These are phyloP conservation scores for Mus caroli DNA, from an alignment of 2,797 vertebrate genomes.

Conservation along the genomic window DNA sequence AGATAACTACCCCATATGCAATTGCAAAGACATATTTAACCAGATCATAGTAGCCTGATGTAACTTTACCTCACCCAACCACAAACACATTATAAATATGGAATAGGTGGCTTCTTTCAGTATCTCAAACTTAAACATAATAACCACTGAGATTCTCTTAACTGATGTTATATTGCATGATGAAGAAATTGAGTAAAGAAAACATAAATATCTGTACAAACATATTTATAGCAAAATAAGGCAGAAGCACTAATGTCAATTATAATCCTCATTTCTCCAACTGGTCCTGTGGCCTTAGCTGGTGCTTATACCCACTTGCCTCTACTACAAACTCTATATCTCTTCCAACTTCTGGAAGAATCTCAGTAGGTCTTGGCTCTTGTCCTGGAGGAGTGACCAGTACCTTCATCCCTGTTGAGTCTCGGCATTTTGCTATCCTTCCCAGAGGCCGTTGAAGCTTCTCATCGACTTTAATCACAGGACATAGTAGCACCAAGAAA, in stretches of 20 bases:
- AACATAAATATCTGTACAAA: neutral
- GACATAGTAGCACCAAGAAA: neutral
- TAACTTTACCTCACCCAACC: neutral
- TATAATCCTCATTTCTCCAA: neutral
- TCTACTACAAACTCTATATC: neutral
- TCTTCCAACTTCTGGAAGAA: neutral
- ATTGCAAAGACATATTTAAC: neutral
- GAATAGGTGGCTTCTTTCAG: neutral
- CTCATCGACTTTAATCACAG: neutral
- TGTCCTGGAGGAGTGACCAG: neutral
- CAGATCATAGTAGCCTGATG: neutral
- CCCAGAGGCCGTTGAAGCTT: neutral
- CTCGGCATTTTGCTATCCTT: neutral
- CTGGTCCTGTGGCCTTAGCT: neutral
- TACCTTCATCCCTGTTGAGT: neutral
- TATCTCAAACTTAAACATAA: neutral
- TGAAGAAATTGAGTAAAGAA: neutral
- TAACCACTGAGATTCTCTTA: neutral
- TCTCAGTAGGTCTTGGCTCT: neutral
- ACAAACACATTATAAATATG: neutral
- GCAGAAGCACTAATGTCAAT: neutral
- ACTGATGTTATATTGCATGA: neutral
- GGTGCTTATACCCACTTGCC: neutral
- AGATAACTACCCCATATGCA: neutral
- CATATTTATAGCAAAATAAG: neutral